Base-by-base conservation (phyloP, 2,888 invertebrate species). In the Tenthredo distinguenda region DNA sequence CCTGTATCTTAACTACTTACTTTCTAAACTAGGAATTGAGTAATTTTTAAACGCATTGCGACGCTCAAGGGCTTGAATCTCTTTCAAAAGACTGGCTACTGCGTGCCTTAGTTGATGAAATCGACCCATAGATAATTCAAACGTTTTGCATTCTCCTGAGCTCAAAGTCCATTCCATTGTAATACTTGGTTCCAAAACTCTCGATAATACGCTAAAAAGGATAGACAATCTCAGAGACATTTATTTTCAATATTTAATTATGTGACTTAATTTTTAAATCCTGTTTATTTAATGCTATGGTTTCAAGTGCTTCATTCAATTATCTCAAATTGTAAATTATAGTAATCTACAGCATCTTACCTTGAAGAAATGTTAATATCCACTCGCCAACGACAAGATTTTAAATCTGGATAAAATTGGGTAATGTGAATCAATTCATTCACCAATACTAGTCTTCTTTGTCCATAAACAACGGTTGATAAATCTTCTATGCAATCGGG, bases 41-140 rank as follows among this genome's bases (percentile, higher is more conserved):
- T 43, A 83, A 88, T 86, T 94, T 89, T 94, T 95, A 87, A 94
- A 91, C 21, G 92, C 90, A 74, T 93, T 92, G 5, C 93, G 93
- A 87, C 93, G 94, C 88, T 95, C 94, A 85, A 95, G 88, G 1
- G 92, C 89, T 86, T 94, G 94, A 89, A 95, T 93, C 89, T 95
- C 95, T 84, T 94, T 94, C 1, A 95, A 91, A 74, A 95, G 88
- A 84, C 94, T 90, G 5, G 95, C 95, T 65, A 95, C 91, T 58
- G 94, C 94, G 87, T 94, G 94, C 12, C 95, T 93, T 72, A 95
- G 87, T 76, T 94, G 93, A 90, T 95, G 95, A 87, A 95, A 95
- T 91, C 94, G 94, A 2, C 94, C 88, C 37, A 95, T 89, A 34
- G 95, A 94, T 82, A 95, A 89, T 90, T 95, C 95, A 87, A 95